Base-by-base conservation (phyloP, 2,888 invertebrate species). In the Aethes cnicana region DNA sequence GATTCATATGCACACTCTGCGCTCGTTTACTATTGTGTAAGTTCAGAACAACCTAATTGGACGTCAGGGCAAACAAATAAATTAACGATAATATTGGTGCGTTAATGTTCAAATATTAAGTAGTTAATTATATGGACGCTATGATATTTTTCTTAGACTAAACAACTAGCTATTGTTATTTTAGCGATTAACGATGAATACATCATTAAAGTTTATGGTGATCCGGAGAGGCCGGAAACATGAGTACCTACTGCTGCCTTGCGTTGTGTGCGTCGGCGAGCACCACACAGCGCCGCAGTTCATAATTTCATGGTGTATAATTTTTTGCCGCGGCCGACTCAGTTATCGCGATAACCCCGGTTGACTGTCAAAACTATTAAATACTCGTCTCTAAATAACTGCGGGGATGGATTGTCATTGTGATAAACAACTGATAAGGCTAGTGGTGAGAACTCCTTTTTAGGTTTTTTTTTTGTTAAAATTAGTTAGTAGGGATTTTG, bases 401-500 rank as follows among this genome's bases (percentile, higher is more conserved):
- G 37, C 52, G 54, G 39, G 44, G 46, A 46, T 52, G 46, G 67
- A 68, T 73, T 71, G 75, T 71, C 74, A 64, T 66, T 66, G 56
- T 66, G 73, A 77, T 76, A 76, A 73, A 62, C 64, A 58, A 65
- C 28, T 62, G 60, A 68, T 72, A 72, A 72, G 63, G 57, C 62
- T 43, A 53, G 46, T 53, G 61, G 71, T 73, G 74, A 74, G 72
- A 60, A 61, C 16, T 52, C 47, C 8, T 32, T 32, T 37, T 47
- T 37, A n/a, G n/a, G 4, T 18, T 36, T 32, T 46, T 46, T 46
- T 20, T 8, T 4, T 46, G 11, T 12, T 11, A 7, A 12, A 26
- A 28, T 2, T 28, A 32, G n/a, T 16, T 32, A 16, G n/a, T n/a
- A n/a, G n/a, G n/a, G n/a, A n/a, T n/a, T n/a, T n/a, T n/a, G n/a